Conservation (phyloP, 2,113 vertebrate genomes). For the Zootoca vivipara region DNA sequence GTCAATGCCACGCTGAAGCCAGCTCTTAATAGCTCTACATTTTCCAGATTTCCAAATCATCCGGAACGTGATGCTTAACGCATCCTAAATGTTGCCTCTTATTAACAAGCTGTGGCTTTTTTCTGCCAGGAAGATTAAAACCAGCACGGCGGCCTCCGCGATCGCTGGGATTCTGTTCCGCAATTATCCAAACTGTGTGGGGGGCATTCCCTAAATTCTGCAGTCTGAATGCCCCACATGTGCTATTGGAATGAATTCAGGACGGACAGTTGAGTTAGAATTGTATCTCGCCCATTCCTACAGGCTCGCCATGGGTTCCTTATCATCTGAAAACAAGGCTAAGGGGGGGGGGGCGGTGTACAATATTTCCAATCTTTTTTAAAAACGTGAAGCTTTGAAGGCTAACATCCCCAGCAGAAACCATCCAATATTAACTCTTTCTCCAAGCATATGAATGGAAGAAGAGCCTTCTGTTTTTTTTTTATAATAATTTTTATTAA, state of each 20-base stretch:
- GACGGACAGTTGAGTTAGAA: neutral
- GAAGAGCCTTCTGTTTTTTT: too few species aligned
- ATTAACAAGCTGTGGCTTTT: neutral
- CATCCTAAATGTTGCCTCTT: neutral
- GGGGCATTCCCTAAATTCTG: too few species aligned
- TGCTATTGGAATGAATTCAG: neutral
- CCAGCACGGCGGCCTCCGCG: neutral
- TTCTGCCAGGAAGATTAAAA: neutral
- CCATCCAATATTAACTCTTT: neutral
- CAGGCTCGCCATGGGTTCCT: neutral
- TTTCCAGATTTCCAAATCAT: neutral
- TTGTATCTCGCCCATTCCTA: neutral
- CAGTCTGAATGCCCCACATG: neutral
- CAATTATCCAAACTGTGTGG: neutral
- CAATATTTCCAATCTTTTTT: neutral
- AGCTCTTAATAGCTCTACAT: neutral
- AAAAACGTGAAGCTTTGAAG: neutral
- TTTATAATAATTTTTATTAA: too few species aligned
- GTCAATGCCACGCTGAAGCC: neutral
- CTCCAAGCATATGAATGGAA: neutral
- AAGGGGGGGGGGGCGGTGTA: too few species aligned
- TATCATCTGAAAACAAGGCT: neutral
- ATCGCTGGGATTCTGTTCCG: neutral
- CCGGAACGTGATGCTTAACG: neutral
- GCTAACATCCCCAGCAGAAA: neutral